phyloP scores from a whole-genome alignment of 2,113 vertebrate genomes.

The Noctilio leporinus region DNA sequence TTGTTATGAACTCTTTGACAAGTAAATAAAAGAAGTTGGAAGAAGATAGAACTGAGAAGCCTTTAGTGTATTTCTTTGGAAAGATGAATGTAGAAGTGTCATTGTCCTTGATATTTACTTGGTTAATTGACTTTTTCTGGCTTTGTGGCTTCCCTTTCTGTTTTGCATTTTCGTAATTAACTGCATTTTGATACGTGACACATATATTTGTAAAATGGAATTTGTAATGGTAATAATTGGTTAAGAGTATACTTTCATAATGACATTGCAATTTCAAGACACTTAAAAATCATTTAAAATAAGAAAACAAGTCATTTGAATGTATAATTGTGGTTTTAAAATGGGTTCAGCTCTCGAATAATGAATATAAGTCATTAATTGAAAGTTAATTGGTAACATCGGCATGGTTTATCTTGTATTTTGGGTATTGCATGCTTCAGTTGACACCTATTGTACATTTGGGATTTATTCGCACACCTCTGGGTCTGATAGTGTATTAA shows the following conservation, averaged over 20 bases:
- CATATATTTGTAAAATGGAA: neutral
- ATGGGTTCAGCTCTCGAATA: constrained; percentile 70
- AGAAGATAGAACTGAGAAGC: neutral
- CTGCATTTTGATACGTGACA: neutral
- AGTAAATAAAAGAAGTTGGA: neutral
- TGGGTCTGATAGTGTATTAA: constrained; percentile 77
- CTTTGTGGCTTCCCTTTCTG: constrained; percentile 2
- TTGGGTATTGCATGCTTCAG: constrained; percentile 76
- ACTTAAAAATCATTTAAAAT: constrained; percentile 49
- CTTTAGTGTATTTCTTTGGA: neutral
- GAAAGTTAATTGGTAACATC: constrained; percentile 80
- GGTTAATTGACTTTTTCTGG: neutral
- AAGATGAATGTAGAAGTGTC: neutral
- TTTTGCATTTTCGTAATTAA: constrained; percentile 42
- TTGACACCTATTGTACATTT: constrained; percentile 70
- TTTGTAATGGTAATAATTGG: constrained; percentile 5
- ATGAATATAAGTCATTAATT: constrained; percentile 78
- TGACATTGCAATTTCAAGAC: constrained; percentile 36
- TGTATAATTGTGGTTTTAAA: constrained; percentile 68
- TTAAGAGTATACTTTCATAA: neutral
- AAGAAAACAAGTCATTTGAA: constrained; percentile 67
- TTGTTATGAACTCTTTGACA: neutral
- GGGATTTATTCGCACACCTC: constrained; percentile 77
- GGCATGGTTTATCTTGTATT: constrained; percentile 76
- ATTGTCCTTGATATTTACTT: constrained; percentile 18